Conservation (phyloP, 2,797 vertebrate species). For the Hylomyscus alleni region DNA sequence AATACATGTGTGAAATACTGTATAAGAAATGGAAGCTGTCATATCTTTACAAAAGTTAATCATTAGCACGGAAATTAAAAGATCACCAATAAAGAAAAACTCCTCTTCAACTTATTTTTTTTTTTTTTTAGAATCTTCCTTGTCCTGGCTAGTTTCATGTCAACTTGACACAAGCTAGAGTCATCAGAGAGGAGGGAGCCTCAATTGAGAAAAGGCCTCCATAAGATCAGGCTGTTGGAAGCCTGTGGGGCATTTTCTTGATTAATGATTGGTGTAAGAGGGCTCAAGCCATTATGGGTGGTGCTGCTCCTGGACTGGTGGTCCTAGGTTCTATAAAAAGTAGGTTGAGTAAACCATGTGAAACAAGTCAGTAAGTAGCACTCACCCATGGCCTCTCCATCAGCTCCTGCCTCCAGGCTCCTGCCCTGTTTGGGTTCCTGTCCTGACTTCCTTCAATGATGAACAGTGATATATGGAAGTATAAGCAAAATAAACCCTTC, state of each 20-base stretch:
- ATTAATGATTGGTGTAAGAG: no score
- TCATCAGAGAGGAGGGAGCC: not conserved
- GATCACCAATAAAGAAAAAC: not conserved
- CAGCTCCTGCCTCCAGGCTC: not conserved
- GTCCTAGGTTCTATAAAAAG: not conserved
- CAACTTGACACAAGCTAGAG: not conserved
- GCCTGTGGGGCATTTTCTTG: not conserved
- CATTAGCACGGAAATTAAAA: slow-evolving; percentile 18
- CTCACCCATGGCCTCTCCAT: not conserved
- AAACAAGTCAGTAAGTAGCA: not conserved
- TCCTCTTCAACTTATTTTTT: not conserved
- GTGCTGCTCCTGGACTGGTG: not conserved
- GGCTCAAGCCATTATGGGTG: not conserved
- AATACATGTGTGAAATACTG: not conserved
- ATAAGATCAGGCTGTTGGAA: not conserved
- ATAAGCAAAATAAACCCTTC: not conserved
- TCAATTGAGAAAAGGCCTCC: not conserved
- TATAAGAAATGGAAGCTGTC: slow-evolving; percentile 18
- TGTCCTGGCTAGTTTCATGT: not conserved
- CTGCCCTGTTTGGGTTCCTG: not conserved
- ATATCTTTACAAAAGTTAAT: slow-evolving; percentile 35
- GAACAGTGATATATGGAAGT: not conserved
- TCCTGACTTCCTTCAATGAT: not conserved
- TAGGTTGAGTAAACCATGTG: not conserved
- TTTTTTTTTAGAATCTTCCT: not conserved